Percentiles rank a stretch among this genome's conserved stretches.
Conservation (phyloP, 2,888 invertebrate species). For the Exocentrus adspersus region DNA sequence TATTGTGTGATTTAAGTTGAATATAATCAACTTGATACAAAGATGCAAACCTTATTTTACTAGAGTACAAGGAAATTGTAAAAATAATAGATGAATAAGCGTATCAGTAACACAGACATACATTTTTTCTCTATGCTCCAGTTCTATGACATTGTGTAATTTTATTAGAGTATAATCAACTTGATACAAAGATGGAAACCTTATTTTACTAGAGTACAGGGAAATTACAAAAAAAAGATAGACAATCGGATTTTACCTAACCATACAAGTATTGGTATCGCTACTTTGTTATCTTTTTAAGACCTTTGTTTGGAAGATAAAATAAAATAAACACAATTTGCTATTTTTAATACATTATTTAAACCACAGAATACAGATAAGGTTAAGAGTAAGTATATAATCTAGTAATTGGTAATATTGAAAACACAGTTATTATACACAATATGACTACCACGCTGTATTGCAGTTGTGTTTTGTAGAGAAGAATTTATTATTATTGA, state of each 20-base stretch:
- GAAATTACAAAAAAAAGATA: neutral
- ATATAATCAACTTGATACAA: neutral
- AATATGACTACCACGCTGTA: constrained; percentile 4
- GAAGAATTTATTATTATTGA: neutral
- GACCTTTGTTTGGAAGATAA: neutral
- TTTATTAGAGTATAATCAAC: constrained; percentile 22
- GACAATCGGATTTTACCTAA: neutral
- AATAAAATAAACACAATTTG: neutral
- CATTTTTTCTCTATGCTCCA: constrained; percentile 27
- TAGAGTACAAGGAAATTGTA: constrained; percentile 11
- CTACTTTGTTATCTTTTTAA: too few relatives aligned
- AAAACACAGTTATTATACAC: neutral
- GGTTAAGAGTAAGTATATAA: neutral
- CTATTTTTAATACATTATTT: neutral
- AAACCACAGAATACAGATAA: neutral
- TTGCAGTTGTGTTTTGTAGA: neutral
- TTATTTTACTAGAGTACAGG: neutral
- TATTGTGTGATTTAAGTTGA: constrained; percentile 7
- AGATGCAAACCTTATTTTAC: constrained; percentile 7
- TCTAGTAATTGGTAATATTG: neutral
- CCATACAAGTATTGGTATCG: neutral
- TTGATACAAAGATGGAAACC: neutral
- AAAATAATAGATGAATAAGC: constrained; percentile 4
- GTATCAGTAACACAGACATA: constrained; percentile 20
- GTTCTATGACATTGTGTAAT: constrained; percentile 15